A percentile compares a stretch with the other conserved stretches of the same genome.
These are phyloP conservation scores for Phodopus roborovskii DNA, from an alignment of 2,113 vertebrate genomes.

Conservation along the genomic window DNA sequence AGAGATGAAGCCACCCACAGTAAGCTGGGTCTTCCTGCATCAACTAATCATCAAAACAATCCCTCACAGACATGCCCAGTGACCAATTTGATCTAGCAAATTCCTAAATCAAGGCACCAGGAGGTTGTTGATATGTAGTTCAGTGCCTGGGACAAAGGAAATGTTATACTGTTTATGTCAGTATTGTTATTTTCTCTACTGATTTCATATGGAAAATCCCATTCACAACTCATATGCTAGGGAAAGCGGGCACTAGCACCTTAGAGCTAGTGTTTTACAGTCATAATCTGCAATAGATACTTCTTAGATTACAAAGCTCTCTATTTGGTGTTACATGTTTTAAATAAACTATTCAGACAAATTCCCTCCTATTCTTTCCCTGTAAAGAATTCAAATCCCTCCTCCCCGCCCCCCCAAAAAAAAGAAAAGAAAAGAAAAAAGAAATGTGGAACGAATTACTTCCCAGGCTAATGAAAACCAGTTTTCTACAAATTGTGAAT, in stretches of 20 bases:
- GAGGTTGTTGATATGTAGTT: background rate
- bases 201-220: background rate
- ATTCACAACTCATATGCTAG: background rate
- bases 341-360: constrained; percentile 15
- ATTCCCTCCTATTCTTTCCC: constrained; percentile 6
- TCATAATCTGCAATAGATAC: background rate
- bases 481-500: constrained; percentile 47
- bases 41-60: background rate
- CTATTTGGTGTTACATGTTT: background rate
- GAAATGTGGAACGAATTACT: constrained; percentile 63
- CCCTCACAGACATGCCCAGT: background rate
- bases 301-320: background rate
- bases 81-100: background rate
- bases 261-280: background rate
- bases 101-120: background rate
- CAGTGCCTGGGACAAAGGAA: background rate
- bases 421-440: too few relatives aligned
- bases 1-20: too few relatives aligned
- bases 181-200: background rate
- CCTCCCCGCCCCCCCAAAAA: too few relatives aligned
- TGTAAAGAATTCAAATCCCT: constrained; percentile 59
- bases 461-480: constrained; percentile 72
- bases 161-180: background rate
- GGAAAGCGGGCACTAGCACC: background rate
- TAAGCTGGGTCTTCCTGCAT: background rate